A percentile compares a stretch with the other conserved stretches of the same genome.
phyloP scores from a whole-genome alignment of 2,797 vertebrate species.

The Cottoperca gobio region DNA sequence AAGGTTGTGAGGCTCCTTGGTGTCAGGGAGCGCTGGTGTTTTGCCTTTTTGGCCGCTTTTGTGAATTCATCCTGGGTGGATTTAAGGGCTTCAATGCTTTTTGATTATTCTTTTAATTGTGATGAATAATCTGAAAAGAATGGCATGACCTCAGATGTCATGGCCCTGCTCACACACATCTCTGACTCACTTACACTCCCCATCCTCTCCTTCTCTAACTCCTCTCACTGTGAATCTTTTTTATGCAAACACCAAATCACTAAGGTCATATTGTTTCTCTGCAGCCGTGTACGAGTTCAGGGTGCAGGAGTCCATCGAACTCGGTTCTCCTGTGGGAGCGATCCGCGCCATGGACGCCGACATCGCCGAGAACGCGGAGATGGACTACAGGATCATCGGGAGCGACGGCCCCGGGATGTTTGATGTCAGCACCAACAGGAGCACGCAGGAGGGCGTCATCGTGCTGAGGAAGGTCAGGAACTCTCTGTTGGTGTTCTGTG shows the following conservation, averaged over 20 bases:
- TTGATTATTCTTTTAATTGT: not conserved
- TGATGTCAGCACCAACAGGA: conserved; percentile 88
- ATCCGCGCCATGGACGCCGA: conserved; percentile 92
- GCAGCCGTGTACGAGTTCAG: conserved; percentile 93
- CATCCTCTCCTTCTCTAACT: not conserved
- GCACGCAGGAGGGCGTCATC: conserved; percentile 92
- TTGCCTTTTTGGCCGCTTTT: not conserved
- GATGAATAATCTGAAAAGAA: not conserved
- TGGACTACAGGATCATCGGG: conserved; percentile 90
- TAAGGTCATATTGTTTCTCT: not conserved
- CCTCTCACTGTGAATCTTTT: not conserved
- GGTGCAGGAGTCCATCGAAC: conserved; percentile 85
- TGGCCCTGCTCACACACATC: not conserved
- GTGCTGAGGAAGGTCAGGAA: conserved; percentile 91
- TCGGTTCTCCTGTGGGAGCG: conserved; percentile 85
- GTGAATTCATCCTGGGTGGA: not conserved
- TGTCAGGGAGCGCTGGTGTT: not conserved
- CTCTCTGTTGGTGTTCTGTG: not conserved
- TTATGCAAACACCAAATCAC: not conserved
- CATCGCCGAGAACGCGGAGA: conserved; percentile 90
- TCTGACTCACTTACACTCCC: not conserved
- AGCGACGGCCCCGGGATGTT: conserved; percentile 92
- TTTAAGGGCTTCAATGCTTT: not conserved
- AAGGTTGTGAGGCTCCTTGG: not conserved
- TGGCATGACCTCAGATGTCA: conserved; percentile 11